Percentiles rank a stretch among this genome's conserved stretches.
These are phyloP conservation scores for Drosophila willistoni DNA, from an alignment of 1,140 invertebrate species.

Conservation along the genomic window DNA sequence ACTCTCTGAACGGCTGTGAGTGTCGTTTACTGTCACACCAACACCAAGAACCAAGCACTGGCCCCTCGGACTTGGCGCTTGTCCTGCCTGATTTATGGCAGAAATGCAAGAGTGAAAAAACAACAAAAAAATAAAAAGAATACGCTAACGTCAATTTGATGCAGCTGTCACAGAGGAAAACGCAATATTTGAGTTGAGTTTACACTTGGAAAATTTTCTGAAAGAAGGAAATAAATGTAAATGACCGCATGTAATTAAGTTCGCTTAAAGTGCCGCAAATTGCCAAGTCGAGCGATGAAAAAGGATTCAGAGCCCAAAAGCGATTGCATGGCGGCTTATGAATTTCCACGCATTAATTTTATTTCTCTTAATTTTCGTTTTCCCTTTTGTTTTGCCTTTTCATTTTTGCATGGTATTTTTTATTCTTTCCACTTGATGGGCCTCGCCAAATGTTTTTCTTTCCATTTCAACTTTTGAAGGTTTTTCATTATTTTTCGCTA, in stretches of 20 bases:
- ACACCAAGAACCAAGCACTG: constrained; percentile 42
- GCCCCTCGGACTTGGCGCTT: constrained; percentile 39
- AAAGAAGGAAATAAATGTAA: constrained; percentile 58
- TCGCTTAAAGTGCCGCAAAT: constrained; percentile 49
- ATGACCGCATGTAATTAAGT: constrained; percentile 63
- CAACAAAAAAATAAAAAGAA: constrained; percentile 32
- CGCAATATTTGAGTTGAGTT: constrained; percentile 65
- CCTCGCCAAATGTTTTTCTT: constrained; percentile 43
- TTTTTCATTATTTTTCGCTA: no score
- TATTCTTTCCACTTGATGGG: constrained; percentile 42
- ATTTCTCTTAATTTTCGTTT: constrained; percentile 52
- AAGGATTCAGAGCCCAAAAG: constrained; percentile 15
- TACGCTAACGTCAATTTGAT: constrained; percentile 70
- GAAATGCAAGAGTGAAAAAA: constrained; percentile 9
- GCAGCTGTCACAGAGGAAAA: constrained; percentile 65
- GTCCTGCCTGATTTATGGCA: constrained; percentile 45
- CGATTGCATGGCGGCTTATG: constrained; percentile 50
- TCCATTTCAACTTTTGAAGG: constrained; percentile 16
- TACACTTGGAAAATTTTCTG: constrained; percentile 58
- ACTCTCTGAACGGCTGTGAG: constrained; percentile 40
- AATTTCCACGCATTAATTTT: constrained; percentile 64
- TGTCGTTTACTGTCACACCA: constrained; percentile 69
- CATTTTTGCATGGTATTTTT: constrained; percentile 1
- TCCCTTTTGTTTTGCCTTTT: constrained; percentile 31
- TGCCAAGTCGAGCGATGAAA: constrained; percentile 35